Evolutionary conservation across 1,140 invertebrate genomes (phyloP), one percentile per base, ranked within the genome.

Genomic region (Aphelenchoides fujianensis): DNA sequence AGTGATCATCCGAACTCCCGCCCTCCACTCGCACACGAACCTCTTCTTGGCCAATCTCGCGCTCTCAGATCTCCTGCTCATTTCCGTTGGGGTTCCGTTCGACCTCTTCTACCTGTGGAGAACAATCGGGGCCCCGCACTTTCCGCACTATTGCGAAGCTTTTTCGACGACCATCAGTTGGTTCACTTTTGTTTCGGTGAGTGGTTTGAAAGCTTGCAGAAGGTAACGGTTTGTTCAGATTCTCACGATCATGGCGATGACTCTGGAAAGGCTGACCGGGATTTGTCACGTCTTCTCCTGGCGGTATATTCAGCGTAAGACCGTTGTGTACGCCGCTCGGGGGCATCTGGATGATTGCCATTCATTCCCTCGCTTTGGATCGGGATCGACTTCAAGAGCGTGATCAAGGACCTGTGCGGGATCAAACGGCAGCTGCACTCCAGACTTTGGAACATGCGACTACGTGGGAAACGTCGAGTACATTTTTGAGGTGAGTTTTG

Each of bases 21-120:
- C 90, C n/a, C 92, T 96, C 91, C 92, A 93, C 81, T 93, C 91
- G 0, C 91, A 92, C 0, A 89, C 89, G 34, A 96, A 96, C 84
- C 95, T 92, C 79, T 96, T 96, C 82, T 87, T 96, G 53, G 95
- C 94, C 84, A 92, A 90, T 82, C 87, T 98, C 79, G 93, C 95
- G 3, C 87, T 97, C 52, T 94, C 93, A 0, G 95, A 98, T 85
- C 87, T 98, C 28, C 85, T 97, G 5, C 86, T 97, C 2, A 88
- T 98, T 2, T 62, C 87, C 1, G 78, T 88, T 2, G 88, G 88
- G 36, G 88, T 89, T 85, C 87, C 88, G 12, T 86, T 88, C 73
- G 77, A 78, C 59, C 19, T 78, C 9, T 68, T 77, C 35, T 71
- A 59, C 35, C 41, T 78, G 35, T 79, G 74, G 77, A 36, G 27